These are phyloP conservation scores for Polypterus senegalus DNA, from an alignment of 2,113 vertebrate genomes.

Conservation along the genomic window DNA sequence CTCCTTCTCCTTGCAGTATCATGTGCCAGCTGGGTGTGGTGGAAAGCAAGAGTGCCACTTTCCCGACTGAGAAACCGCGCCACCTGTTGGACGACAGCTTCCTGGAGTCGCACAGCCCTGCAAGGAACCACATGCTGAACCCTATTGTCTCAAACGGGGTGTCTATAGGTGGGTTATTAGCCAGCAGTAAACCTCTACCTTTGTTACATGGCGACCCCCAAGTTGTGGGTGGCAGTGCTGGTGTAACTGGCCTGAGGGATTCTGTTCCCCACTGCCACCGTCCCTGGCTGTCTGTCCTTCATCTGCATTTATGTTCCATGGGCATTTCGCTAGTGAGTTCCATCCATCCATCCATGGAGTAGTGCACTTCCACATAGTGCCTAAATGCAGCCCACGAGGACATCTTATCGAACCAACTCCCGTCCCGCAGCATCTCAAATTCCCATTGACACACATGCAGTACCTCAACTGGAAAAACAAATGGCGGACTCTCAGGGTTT, in stretches of 20 bases:
- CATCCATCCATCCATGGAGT: too few species aligned
- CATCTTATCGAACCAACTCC: too few species aligned
- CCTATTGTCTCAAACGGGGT: slow-evolving; percentile 65
- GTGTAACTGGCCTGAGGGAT: background rate
- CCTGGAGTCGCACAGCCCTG: slow-evolving; percentile 77
- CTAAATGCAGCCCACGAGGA: too few species aligned
- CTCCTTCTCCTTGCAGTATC: slow-evolving; percentile 52
- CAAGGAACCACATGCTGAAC: slow-evolving; percentile 41
- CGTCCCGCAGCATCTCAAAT: too few species aligned
- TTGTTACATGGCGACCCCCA: too few species aligned
- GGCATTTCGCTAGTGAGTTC: too few species aligned
- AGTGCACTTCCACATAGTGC: too few species aligned
- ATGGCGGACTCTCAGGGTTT: too few species aligned
- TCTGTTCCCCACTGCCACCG: background rate
- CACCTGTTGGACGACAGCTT: slow-evolving; percentile 95
- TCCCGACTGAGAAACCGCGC: slow-evolving; percentile 73
- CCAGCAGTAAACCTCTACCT: background rate
- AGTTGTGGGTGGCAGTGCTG: too few species aligned
- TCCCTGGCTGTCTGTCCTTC: background rate
- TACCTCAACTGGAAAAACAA: too few species aligned
- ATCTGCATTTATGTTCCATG: background rate
- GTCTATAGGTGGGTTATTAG: slow-evolving; percentile 53
- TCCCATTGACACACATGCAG: too few species aligned
- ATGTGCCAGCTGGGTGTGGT: slow-evolving; percentile 85
- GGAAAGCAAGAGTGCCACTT: slow-evolving; percentile 83